Percentiles rank a stretch among this genome's conserved stretches.
Conservation (phyloP, 2,888 invertebrate genomes). For the Orgyia antiqua region DNA sequence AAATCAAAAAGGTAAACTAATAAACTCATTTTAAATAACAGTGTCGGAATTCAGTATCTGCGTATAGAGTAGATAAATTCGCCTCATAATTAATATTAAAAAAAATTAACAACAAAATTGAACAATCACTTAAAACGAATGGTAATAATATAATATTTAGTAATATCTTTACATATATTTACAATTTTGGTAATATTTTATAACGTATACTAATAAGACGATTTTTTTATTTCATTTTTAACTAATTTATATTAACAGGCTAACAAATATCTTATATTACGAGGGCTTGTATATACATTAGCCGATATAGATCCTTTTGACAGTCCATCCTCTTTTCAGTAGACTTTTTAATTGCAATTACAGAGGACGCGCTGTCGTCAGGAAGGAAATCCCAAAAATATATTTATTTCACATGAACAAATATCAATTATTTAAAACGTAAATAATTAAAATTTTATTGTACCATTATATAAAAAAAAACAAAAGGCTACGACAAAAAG, state of each 20-base stretch:
- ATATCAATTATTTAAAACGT: slow-evolving; percentile 4
- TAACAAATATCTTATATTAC: slow-evolving; percentile 55
- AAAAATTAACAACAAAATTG: slow-evolving; percentile 74
- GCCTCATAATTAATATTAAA: slow-evolving; percentile 54
- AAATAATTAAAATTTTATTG: slow-evolving; percentile 14
- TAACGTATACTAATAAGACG: slow-evolving; percentile 72
- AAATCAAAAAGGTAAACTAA: no score
- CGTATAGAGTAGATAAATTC: slow-evolving; percentile 25
- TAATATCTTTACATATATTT: slow-evolving; percentile 77
- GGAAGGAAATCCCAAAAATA: slow-evolving; percentile 7
- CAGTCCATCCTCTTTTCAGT: slow-evolving; percentile 6
- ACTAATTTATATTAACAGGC: slow-evolving; percentile 65
- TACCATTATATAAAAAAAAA: no score
- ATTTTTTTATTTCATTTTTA: slow-evolving; percentile 56
- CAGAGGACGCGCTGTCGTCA: neutral
- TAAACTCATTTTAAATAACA: no score
- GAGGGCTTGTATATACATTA: slow-evolving; percentile 54
- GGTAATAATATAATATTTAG: slow-evolving; percentile 77
- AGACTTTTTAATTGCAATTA: neutral
- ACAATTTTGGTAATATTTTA: slow-evolving; percentile 70
- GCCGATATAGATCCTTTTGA: slow-evolving; percentile 34
- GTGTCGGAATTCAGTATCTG: slow-evolving; percentile 24
- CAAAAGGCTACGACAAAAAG: no score
- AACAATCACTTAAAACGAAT: slow-evolving; percentile 74
- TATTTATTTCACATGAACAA: neutral